Percentiles rank a stretch among this genome's conserved stretches.
These are phyloP conservation scores for Columba livia DNA, from an alignment of 2,113 vertebrate species.

Conservation along the genomic window DNA sequence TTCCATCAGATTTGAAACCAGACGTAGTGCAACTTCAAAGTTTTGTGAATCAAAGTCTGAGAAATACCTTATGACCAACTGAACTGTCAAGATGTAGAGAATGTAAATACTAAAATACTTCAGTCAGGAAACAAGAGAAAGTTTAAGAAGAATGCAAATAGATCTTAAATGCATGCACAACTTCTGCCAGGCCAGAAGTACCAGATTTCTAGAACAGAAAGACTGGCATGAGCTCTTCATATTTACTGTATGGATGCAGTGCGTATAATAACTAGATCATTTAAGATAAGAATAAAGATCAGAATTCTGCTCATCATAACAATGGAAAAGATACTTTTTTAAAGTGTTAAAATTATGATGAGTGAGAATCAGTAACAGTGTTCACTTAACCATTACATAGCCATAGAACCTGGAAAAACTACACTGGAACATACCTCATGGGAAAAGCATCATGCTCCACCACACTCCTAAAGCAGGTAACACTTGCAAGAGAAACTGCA, in stretches of 20 bases:
- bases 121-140: background rate
- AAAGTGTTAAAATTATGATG: background rate
- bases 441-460: background rate
- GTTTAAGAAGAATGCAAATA: background rate
- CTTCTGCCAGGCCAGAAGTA: background rate
- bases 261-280: background rate
- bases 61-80: background rate
- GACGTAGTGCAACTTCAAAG: background rate
- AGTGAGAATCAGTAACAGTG: background rate
- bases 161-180: background rate
- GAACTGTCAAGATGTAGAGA: background rate
- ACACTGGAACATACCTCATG: fast-evolving
- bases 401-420: background rate
- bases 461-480: background rate
- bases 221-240: background rate
- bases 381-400: background rate
- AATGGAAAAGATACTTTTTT: background rate
- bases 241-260: background rate
- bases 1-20: background rate
- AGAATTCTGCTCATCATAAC: background rate
- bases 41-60: background rate
- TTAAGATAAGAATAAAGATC: background rate
- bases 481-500: background rate
- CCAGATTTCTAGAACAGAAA: background rate
- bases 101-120: background rate